Evolutionary conservation across 2,113 vertebrate species (phyloP), one percentile per base, ranked within the genome.

Genomic region (Theristicus caerulescens): DNA sequence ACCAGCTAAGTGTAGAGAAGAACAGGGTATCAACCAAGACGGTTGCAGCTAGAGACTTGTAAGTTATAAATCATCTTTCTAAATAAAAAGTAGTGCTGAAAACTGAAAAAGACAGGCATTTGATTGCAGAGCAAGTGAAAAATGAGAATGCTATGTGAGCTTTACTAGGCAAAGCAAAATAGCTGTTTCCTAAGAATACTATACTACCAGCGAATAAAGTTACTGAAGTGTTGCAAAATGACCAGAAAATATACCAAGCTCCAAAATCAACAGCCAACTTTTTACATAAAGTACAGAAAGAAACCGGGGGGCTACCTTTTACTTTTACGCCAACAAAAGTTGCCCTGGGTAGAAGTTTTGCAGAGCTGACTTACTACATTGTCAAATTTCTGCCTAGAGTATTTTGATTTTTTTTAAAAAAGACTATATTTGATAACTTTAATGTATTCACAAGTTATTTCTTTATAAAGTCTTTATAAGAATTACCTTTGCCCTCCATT

Each of bases 401-500:
- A 54, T 10, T 46, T 6, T 16, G 31, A 29, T 86, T 11, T 40
- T 55, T 38, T 9, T 26, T 36, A 29, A 5, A 67, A 67, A 91
- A 71, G 17, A 40, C 40, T 83, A 1, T 52, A 93, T 69, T 65
- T 32, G 51, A 71, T 69, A 44, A 58, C 62, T 11, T 17, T 24
- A 65, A 64, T 93, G 62, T 91, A 94, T 73, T 69, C 21, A 70
- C 88, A 93, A 94, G 61, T 82, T 57, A 90, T 36, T 86, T 74
- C 58, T 91, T 69, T 71, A 96, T 5, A 96, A 95, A 88, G 86
- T 95, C 91, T 94, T 71, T 66, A 3, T 79, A 71, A 85, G 62
- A 34, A 96, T 97, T 97, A 99, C 99, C 99, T 97, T 88, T 99
- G 98, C 93, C 99, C 99, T 94, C 99, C 99, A 78, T 95, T 98